Evolutionary conservation across 1,140 invertebrate species (phyloP), one percentile per base, ranked within the genome.

Genomic region (Drosophila tristis): DNA sequence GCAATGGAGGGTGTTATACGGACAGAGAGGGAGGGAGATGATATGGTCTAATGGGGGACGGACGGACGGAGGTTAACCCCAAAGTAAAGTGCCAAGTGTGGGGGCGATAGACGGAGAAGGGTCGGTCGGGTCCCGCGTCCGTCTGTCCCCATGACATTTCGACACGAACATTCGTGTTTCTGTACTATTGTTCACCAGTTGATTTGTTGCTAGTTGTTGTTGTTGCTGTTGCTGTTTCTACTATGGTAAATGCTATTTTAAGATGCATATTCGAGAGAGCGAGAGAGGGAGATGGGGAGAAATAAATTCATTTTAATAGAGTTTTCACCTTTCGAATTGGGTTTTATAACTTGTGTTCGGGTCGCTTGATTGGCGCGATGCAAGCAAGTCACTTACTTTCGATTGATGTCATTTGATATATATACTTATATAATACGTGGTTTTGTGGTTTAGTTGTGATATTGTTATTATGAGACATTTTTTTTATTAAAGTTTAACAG

Each of bases 121-220:
- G 76, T 84, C 75, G 74, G 76, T 84, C 75, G 3, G 8, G 35
- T 39, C 35, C 35, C 0, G 11, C 0, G 11, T 39, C 11, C 35
- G 35, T 39, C 35, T 11, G 35, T 39, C 11, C 35, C 35, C 66
- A 72, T 85, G 80, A 74, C 79, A 78, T 59, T 81, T 74, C 54
- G 65, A 78, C 74, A 78, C 74, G 74, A 78, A 78, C 53, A 58
- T 73, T 77, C 74, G 74, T 81, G 79, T 65, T 74, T 76, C 63
- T 56, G 23, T 56, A 68, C 63, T 61, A 76, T 76, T 61, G 73
- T 61, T 76, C 56, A 68, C 44, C 44, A 55, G 48, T 75, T 66
- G 72, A 75, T 75, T 75, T 74, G 59, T 56, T 57, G 58, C 44
- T 20, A 1, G 20, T 20, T 20, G 20, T 20, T 65, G 29, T 31